phyloP scores from a whole-genome alignment of 2,797 vertebrate species.

The Coreius guichenoti region DNA sequence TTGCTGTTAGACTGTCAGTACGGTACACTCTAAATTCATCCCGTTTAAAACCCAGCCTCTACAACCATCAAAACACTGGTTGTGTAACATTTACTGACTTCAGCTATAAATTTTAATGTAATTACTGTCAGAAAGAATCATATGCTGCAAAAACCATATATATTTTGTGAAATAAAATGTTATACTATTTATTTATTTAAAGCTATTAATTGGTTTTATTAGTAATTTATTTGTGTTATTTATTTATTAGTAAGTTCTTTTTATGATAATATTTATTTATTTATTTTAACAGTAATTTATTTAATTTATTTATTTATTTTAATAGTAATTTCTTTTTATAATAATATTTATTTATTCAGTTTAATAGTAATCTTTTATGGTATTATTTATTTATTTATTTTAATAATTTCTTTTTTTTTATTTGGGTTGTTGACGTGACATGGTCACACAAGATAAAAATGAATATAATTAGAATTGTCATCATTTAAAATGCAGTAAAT shows the following conservation, averaged over 20 bases:
- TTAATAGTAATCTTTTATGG: too few relatives aligned
- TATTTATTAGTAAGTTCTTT: too few relatives aligned
- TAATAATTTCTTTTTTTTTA: too few relatives aligned
- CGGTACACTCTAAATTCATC: neutral
- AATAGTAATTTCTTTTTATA: neutral
- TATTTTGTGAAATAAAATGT: neutral
- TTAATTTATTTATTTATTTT: too few relatives aligned
- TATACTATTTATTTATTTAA: neutral
- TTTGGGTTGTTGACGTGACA: too few relatives aligned
- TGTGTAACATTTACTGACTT: neutral
- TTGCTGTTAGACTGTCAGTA: neutral
- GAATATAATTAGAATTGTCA: too few relatives aligned
- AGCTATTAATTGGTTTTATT: neutral
- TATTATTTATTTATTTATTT: too few relatives aligned
- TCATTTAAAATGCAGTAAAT: too few relatives aligned
- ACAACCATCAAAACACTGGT: neutral
- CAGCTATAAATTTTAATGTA: neutral
- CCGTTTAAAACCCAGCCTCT: neutral
- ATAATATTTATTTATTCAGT: neutral
- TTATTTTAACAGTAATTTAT: neutral
- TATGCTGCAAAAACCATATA: neutral
- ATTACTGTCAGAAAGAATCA: too few relatives aligned
- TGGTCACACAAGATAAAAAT: too few relatives aligned
- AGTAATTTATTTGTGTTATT: neutral
- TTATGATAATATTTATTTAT: neutral